A percentile compares a stretch with the other conserved stretches of the same genome.
phyloP scores from a whole-genome alignment of 1,140 invertebrate genomes.

The Antheraea mylitta region DNA sequence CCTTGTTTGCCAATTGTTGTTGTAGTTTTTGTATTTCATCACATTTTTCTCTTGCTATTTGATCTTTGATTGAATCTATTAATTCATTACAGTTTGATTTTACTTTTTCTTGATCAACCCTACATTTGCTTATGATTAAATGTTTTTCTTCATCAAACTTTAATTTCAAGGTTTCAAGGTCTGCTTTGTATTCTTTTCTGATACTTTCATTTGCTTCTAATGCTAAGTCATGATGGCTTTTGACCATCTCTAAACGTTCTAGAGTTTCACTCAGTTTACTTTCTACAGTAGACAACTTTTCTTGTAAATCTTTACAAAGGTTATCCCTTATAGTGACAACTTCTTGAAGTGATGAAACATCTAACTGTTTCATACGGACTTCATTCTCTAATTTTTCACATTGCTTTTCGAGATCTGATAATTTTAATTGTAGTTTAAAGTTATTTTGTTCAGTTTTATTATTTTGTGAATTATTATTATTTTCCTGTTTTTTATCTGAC shows the following conservation, averaged over 20 bases:
- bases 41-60: constrained; percentile 57
- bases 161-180: constrained; percentile 63
- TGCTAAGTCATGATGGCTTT: constrained; percentile 71
- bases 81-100: constrained; percentile 52
- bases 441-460: constrained; percentile 22
- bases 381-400: constrained; percentile 64
- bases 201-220: constrained; percentile 76
- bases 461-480: constrained; percentile 26
- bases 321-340: constrained; percentile 67
- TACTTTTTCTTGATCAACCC: constrained; percentile 58
- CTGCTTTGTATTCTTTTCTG: constrained; percentile 67
- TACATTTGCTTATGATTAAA: constrained; percentile 53
- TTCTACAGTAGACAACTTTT: constrained; percentile 60
- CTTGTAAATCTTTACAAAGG: constrained; percentile 68
- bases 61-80: constrained; percentile 51
- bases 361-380: constrained; percentile 61
- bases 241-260: constrained; percentile 72
- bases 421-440: constrained; percentile 43
- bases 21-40: constrained; percentile 54
- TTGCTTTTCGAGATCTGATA: constrained; percentile 49
- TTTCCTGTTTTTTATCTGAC: constrained; percentile 5
- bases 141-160: constrained; percentile 74
- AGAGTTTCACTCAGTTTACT: constrained; percentile 58
- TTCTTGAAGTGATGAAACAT: constrained; percentile 63
- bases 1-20: constrained; percentile 49